A percentile compares a stretch with the other conserved stretches of the same genome.
Evolutionary conservation across 1,140 invertebrate species (phyloP).

Genomic region (Solenopsis invicta): DNA sequence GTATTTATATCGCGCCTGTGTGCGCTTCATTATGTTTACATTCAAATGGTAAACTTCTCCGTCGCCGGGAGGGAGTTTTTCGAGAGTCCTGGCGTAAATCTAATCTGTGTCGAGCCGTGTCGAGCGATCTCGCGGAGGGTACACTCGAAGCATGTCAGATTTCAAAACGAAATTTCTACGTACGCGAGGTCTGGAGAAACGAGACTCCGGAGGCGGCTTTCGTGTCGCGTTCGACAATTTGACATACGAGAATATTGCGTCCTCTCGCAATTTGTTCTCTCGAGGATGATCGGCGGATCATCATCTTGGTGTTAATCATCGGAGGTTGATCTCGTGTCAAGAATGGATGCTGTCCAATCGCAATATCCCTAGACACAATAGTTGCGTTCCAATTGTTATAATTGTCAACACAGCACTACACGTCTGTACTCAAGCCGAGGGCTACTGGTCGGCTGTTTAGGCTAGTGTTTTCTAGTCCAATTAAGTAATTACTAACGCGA

Average conservation of each 20-base stretch:
- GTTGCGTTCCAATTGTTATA: no score
- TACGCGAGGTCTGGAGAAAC: background rate
- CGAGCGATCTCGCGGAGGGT: background rate
- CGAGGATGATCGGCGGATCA: no score
- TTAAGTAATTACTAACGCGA: no score
- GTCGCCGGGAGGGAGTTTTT: background rate
- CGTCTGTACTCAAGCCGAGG: no score
- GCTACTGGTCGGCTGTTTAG: no score
- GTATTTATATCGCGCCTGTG: slow-evolving; percentile 45
- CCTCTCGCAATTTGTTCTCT: background rate
- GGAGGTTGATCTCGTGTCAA: background rate
- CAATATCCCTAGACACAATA: no score
- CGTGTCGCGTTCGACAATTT: slow-evolving; percentile 5
- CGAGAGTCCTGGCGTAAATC: slow-evolving; percentile 20
- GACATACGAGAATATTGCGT: background rate
- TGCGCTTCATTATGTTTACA: slow-evolving; percentile 53
- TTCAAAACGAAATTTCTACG: background rate
- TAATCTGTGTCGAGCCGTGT: slow-evolving; percentile 26
- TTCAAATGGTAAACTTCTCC: slow-evolving; percentile 37
- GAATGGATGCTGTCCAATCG: no score
- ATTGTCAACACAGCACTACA: no score
- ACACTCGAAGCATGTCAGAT: slow-evolving; percentile 1
- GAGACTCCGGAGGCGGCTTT: background rate
- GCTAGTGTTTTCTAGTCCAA: no score
- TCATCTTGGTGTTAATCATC: slow-evolving; percentile 5